Conservation (phyloP, 2,888 invertebrate genomes). For the Neocrepidodera transversa region DNA sequence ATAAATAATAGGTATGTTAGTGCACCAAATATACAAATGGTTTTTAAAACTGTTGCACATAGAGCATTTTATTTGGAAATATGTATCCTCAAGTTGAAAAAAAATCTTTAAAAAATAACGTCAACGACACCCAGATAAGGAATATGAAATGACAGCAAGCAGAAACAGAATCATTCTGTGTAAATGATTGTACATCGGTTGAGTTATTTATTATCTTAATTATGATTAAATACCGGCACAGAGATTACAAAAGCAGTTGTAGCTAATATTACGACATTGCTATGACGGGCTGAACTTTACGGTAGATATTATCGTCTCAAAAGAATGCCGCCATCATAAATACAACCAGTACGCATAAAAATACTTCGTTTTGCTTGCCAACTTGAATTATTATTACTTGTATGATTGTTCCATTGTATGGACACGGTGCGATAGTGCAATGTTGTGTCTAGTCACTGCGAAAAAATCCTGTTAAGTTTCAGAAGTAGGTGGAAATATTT, state of each 20-base stretch:
- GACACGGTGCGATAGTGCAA: conserved; percentile 12
- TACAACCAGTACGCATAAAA: conserved; percentile 23
- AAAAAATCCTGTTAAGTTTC: neutral
- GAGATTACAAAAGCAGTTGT: neutral
- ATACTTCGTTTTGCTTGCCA: conserved; percentile 22
- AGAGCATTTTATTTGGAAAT: too few species aligned
- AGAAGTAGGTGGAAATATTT: neutral
- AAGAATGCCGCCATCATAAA: conserved; percentile 27
- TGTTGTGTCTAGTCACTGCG: conserved; percentile 10
- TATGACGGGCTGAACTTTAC: conserved; percentile 25
- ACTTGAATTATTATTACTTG: conserved; percentile 20
- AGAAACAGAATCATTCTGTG: too few species aligned
- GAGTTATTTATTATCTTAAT: too few species aligned
- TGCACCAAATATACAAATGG: too few species aligned
- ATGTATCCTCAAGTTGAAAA: too few species aligned
- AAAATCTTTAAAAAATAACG: too few species aligned
- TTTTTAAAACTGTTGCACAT: too few species aligned
- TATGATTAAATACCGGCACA: neutral
- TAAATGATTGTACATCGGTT: too few species aligned
- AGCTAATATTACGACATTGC: conserved; percentile 17
- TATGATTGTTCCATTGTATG: conserved; percentile 23
- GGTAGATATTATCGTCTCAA: conserved; percentile 23
- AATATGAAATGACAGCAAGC: too few species aligned
- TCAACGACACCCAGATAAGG: too few species aligned
- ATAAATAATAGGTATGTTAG: too few species aligned